Base-by-base conservation (phyloP, 92 coral and sea anemone species). In the Zoanthus gigantus region DNA sequence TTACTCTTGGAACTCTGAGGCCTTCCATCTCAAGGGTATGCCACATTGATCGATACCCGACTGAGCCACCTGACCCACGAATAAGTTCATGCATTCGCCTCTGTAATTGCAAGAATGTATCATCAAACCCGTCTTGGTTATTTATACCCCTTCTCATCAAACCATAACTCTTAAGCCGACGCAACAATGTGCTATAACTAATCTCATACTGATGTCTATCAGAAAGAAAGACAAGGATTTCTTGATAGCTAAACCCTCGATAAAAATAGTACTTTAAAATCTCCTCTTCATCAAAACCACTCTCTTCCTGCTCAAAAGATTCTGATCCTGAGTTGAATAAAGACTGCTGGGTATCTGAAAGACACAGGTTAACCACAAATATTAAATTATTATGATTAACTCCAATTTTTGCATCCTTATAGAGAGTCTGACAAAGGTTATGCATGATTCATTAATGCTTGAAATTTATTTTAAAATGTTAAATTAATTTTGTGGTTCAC, bases 21-120 rank as follows among this genome's bases (percentile, higher is more conserved):
- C 95, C 95, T 87, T 92, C 93, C 93, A 89, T 85, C 86, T 77
- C 84, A 16, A 87, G 87, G 12, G 90, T 78, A 60, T 92, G 95
- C 95, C 95, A 89, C 63, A 89, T 92, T 54, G 88, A 17, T n/a
- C 90, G 90, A 82, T 90, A 91, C 54, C 84, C 93, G 73, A 82
- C 45, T 42, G 84, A 74, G 12, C 85, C 76, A 66, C 90, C 82
- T 6, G 93, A 80, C 30, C 93, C 93, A 54, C 58, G 87, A 63
- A 90, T 80, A 18, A 90, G 85, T 87, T 90, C 93, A 50, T 37
- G 29, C 60, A 90, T 86, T 67, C 90, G 90, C 37, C 88, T 74
- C 52, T 86, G 93, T 44, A 90, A 71, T 30, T 86, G 44, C 45
- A 31, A 23, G 76, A 76, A 90, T 10, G 79, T 85, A 54, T 85